Percentiles rank a stretch among this genome's conserved stretches.
phyloP scores from a whole-genome alignment of 2,888 invertebrate genomes.

The Isoperla grammatica region DNA sequence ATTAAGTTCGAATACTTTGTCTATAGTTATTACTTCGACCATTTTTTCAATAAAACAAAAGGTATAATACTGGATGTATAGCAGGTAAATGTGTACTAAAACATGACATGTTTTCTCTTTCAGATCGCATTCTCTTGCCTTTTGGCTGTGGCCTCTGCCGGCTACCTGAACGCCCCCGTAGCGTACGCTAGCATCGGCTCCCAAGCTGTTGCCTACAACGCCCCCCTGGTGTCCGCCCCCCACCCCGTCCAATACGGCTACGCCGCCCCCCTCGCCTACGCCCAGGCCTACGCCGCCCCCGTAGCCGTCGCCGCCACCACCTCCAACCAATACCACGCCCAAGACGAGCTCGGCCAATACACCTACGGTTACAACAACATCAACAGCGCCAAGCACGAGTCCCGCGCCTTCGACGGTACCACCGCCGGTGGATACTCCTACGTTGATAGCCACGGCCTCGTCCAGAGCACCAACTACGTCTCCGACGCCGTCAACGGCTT shows the following conservation, averaged over 20 bases:
- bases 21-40: too few relatives aligned
- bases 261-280: conserved; percentile 34
- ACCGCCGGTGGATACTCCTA: conserved; percentile 46
- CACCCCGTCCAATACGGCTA: conserved; percentile 16
- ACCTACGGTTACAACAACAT: conserved; percentile 51
- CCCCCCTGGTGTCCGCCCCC: conserved; percentile 15
- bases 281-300: conserved; percentile 15
- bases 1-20: too few relatives aligned
- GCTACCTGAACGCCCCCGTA: conserved; percentile 43
- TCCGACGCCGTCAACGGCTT: conserved; percentile 46
- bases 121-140: conserved; percentile 43
- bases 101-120: conserved; percentile 14
- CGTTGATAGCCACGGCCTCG: conserved; percentile 43
- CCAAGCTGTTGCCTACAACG: conserved; percentile 35
- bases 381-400: conserved; percentile 39
- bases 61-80: too few relatives aligned
- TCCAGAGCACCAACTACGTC: conserved; percentile 45
- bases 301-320: conserved; percentile 30
- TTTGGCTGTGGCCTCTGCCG: conserved; percentile 49
- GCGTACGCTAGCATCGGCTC: conserved; percentile 35
- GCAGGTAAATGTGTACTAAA: too few relatives aligned
- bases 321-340: conserved; percentile 50
- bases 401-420: conserved; percentile 42
- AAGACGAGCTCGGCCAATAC: conserved; percentile 54
- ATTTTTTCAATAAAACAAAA: too few relatives aligned